Conservation (phyloP, 2,113 vertebrate genomes). For the Leucopsar rothschildi region DNA sequence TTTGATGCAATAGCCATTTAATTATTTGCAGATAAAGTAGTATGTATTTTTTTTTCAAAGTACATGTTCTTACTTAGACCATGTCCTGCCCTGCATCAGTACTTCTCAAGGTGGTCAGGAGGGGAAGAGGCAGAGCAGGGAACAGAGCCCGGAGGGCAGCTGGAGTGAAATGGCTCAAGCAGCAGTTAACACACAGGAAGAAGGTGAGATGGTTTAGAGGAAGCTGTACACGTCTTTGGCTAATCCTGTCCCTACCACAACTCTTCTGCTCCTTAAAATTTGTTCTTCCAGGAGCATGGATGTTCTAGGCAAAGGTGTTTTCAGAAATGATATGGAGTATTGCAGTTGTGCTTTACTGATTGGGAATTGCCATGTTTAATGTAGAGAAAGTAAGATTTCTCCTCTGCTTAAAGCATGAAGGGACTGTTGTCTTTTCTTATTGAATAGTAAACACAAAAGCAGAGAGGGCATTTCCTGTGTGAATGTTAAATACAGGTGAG, state of each 20-base stretch:
- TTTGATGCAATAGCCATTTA: not conserved
- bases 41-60: not conserved
- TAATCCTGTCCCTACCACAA: not conserved
- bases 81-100: not conserved
- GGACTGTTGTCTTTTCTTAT: not conserved
- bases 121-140: not conserved
- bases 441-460: not conserved
- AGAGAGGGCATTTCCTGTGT: not conserved
- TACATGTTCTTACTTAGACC: not conserved
- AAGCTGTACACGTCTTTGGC: not conserved
- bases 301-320: not conserved
- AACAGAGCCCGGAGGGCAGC: not conserved
- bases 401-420: not conserved
- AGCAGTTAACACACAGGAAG: not conserved
- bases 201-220: not conserved
- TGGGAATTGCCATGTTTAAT: not conserved
- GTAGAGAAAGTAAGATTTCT: not conserved
- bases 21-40: not conserved
- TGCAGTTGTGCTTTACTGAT: not conserved
- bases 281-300: not conserved
- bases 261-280: not conserved
- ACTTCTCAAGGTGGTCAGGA: not conserved
- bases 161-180: not conserved
- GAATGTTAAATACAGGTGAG: not conserved
- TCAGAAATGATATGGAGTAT: rapidly evolving